Percentiles rank a stretch among this genome's conserved stretches.
Evolutionary conservation across 1,140 invertebrate genomes (phyloP).

Genomic region (Archegozetes longisetosus): DNA sequence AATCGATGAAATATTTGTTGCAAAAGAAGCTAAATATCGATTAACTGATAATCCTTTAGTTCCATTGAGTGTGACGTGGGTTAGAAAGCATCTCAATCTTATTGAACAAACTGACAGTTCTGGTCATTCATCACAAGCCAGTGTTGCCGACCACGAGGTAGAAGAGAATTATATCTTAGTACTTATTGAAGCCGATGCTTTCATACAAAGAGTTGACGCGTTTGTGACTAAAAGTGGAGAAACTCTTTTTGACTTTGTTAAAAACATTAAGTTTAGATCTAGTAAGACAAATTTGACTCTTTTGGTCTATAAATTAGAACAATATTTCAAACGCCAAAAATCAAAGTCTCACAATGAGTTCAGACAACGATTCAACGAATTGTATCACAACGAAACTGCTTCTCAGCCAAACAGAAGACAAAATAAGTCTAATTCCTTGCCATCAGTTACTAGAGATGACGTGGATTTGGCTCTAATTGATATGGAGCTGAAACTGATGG

Average conservation of each 20-base stretch:
- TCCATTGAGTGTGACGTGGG: background rate
- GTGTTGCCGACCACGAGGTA: background rate
- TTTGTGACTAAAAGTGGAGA: background rate
- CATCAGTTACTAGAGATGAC: background rate
- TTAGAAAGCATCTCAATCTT: background rate
- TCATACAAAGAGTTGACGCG: background rate
- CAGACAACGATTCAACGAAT: background rate
- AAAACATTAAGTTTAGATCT: background rate
- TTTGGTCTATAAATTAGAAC: background rate
- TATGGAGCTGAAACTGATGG: background rate
- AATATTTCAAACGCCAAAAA: background rate
- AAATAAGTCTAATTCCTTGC: background rate
- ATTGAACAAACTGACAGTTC: background rate
- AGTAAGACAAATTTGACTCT: background rate
- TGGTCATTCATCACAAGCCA: background rate
- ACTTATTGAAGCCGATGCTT: background rate
- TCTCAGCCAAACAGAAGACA: background rate
- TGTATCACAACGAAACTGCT: background rate
- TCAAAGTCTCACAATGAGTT: background rate
- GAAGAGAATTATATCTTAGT: background rate
- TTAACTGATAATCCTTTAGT: background rate
- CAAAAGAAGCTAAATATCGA: background rate
- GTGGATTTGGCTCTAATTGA: background rate
- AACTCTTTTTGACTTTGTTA: background rate
- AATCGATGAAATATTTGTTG: background rate